Base-by-base conservation (phyloP, 2,113 vertebrate genomes). In the Nettapus auritus region DNA sequence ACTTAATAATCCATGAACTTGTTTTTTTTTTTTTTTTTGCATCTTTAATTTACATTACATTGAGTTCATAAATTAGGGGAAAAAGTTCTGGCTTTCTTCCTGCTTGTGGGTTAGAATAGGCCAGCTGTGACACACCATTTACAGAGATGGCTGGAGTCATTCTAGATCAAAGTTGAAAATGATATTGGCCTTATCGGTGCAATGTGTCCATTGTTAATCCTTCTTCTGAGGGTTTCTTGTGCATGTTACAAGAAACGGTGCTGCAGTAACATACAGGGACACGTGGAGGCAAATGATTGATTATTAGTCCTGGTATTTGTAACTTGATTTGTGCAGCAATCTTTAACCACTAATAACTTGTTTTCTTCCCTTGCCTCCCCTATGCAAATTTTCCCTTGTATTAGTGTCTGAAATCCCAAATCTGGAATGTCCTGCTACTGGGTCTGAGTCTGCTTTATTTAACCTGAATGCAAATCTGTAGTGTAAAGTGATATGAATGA, bases 321-420 rank as follows among this genome's bases (percentile, higher is more conserved):
- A 73, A 88, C 81, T 90, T 92, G 83, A 93, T 89, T 53, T 84
- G 56, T 29, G 38, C n/a, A 52, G 42, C 59, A 69, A 92, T 42
- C 38, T 9, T 77, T 81, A 88, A 53, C 28, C 76, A 74, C 66
- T 91, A 92, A 73, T 78, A 33, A 67, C 75, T 92, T 93, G 16
- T 12, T 94, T 90, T 91, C 75, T 85, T 83, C 38, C 9, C 9
- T 56, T 52, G 67, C 31, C 26, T 75, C n/a, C 8, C 38, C 80
- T 86, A 75, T 42, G 94, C 80, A 77, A 22, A 34, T 83, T 75
- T 94, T 82, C 70, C 46, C 21, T 84, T 84, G 60, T 77, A 46
- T 59, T 71, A 78, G 42, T 86, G n/a, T 53, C 42, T 2, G 4
- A 83, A 95, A 81, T 93, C 75, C 46, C 56, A 38, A 70, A 92